Percentiles rank a stretch among this genome's conserved stretches.
These are phyloP conservation scores for Pachyramphus minor DNA, from an alignment of 2,113 vertebrate genomes.

Conservation along the genomic window DNA sequence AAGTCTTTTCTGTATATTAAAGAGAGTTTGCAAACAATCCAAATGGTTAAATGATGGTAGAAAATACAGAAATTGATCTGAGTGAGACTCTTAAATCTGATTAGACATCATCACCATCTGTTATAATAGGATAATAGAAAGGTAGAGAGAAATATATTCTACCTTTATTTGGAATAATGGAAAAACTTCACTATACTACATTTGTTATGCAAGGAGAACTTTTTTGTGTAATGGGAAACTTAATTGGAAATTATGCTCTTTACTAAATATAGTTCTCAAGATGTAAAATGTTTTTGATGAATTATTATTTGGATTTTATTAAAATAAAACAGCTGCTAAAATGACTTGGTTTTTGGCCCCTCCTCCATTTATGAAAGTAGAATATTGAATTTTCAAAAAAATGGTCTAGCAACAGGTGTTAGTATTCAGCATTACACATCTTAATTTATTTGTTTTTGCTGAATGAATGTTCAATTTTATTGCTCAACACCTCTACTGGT, in stretches of 20 bases:
- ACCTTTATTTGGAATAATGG: background rate
- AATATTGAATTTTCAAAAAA: background rate
- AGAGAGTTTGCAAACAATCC: slow-evolving; percentile 73
- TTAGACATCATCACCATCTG: slow-evolving; percentile 56
- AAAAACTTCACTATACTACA: background rate
- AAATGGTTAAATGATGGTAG: slow-evolving; percentile 63
- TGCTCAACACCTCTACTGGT: slow-evolving; percentile 26
- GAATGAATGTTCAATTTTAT: slow-evolving; percentile 53
- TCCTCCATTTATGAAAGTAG: background rate
- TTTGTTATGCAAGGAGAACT: background rate
- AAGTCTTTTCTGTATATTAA: slow-evolving; percentile 63
- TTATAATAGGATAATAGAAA: slow-evolving; percentile 37
- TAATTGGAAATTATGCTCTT: background rate
- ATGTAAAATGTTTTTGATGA: background rate
- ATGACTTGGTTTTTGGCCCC: background rate
- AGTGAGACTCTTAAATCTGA: slow-evolving; percentile 60
- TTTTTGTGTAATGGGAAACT: background rate
- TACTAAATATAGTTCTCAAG: background rate
- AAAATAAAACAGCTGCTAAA: background rate
- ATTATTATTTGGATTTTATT: background rate
- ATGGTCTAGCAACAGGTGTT: slow-evolving; percentile 38
- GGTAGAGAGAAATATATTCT: background rate
- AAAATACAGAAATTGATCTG: slow-evolving; percentile 64
- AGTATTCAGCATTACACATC: slow-evolving; percentile 35
- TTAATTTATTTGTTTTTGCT: slow-evolving; percentile 48